phyloP scores from a whole-genome alignment of 2,113 vertebrate species.

The Tragulus kanchil region DNA sequence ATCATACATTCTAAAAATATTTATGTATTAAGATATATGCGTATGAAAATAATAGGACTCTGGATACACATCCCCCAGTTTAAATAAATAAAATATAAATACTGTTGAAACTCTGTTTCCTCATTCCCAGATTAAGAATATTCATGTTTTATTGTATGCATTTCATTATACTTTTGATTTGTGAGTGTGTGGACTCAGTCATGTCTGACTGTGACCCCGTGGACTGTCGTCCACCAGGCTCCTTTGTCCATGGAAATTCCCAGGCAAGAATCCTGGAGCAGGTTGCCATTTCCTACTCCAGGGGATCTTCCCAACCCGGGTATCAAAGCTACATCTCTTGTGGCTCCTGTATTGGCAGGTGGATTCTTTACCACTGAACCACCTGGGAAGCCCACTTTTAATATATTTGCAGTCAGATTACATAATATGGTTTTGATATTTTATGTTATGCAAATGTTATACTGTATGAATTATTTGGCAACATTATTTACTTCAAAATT shows the following conservation, averaged over 20 bases:
- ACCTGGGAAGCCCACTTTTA: neutral
- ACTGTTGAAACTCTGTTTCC: neutral
- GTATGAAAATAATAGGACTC: neutral
- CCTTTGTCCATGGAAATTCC: neutral
- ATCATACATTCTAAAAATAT: neutral
- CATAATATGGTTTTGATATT: neutral
- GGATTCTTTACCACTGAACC: neutral
- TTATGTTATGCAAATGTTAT: neutral
- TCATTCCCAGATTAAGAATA: neutral
- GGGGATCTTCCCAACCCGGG: rapidly evolving
- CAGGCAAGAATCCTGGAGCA: neutral
- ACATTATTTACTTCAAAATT: constrained; percentile 7
- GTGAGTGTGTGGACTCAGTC: neutral
- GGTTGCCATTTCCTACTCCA: neutral
- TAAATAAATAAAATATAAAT: constrained; percentile 10
- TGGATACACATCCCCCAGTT: neutral
- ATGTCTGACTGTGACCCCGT: neutral
- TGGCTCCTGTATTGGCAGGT: neutral
- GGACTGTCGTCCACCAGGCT: neutral
- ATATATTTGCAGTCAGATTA: neutral
- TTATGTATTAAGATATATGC: neutral
- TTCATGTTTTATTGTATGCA: neutral
- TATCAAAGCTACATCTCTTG: neutral
- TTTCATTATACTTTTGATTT: neutral
- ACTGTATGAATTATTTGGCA: neutral